Percentiles rank a stretch among this genome's conserved stretches.
These are phyloP conservation scores for Zaprionus lineosus DNA, from an alignment of 2,888 invertebrate species.

Conservation along the genomic window DNA sequence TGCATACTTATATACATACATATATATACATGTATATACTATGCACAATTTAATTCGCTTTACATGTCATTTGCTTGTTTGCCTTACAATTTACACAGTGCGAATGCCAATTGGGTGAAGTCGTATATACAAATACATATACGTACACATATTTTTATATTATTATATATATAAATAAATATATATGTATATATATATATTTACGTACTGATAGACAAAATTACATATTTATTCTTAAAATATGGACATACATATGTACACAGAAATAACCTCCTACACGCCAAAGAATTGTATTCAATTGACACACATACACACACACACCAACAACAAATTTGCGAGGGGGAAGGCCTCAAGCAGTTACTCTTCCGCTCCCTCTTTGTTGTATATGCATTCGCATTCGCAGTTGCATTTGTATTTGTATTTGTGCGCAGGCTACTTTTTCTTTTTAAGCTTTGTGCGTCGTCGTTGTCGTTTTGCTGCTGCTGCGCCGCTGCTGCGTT, in stretches of 20 bases:
- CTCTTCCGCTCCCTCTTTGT: background rate
- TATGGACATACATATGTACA: background rate
- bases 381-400: conserved; percentile 16
- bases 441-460: conserved; percentile 53
- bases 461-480: conserved; percentile 14
- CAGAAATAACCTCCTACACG: conserved; percentile 30
- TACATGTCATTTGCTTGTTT: conserved; percentile 60
- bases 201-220: background rate
- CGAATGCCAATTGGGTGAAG: conserved; percentile 47
- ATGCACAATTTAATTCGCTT: conserved; percentile 57
- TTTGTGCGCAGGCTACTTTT: conserved; percentile 33
- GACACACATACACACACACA: conserved; percentile 52
- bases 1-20: background rate
- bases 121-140: background rate
- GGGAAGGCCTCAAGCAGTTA: conserved; percentile 8
- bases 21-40: conserved; percentile 2
- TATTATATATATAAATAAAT: conserved; percentile 14
- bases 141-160: conserved; percentile 8
- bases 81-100: conserved; percentile 49
- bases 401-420: conserved; percentile 42
- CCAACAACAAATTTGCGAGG: background rate
- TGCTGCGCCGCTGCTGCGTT: conserved; percentile 27
- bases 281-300: conserved; percentile 61
- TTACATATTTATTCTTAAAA: background rate
- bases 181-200: background rate